Evolutionary conservation across 2,797 vertebrate genomes (phyloP).

Genomic region (Anabacerthia variegaticeps): DNA sequence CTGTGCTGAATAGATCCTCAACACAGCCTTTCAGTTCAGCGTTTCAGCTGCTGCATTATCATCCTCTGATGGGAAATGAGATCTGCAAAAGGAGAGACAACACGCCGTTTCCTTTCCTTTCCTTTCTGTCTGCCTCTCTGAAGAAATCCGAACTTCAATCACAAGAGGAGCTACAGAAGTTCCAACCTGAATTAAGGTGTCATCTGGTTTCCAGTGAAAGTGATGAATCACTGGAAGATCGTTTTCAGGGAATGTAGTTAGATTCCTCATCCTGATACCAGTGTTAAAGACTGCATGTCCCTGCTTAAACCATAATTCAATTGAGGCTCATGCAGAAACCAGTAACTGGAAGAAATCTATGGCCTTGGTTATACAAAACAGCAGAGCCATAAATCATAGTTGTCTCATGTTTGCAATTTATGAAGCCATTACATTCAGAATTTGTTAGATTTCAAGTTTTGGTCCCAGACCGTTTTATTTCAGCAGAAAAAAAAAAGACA

Average conservation of each 20-base stretch:
- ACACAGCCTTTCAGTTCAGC: not conserved
- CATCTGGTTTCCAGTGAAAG: conserved; percentile 46
- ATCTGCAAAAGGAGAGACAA: conserved; percentile 18
- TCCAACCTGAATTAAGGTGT: conserved; percentile 45
- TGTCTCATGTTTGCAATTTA: conserved; percentile 32
- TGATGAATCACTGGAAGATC: conserved; percentile 47
- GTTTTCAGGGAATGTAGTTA: conserved; percentile 35
- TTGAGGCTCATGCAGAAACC: conserved; percentile 45
- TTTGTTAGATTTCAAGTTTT: conserved; percentile 34
- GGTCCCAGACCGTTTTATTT: conserved; percentile 16
- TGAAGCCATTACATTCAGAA: not conserved
- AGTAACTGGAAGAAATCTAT: conserved; percentile 60
- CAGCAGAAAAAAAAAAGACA: not conserved
- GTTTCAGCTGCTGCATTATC: conserved; percentile 12
- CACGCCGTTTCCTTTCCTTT: not conserved
- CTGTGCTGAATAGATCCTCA: conserved; percentile 1
- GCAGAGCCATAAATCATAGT: conserved; percentile 26
- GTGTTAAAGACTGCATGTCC: conserved; percentile 36
- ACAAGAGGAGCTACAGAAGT: conserved; percentile 6
- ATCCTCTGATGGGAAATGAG: conserved; percentile 30
- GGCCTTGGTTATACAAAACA: conserved; percentile 18
- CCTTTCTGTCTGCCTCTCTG: conserved; percentile 8
- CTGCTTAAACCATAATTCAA: conserved; percentile 36
- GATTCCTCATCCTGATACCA: conserved; percentile 7
- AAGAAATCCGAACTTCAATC: conserved; percentile 10